Percentiles rank a stretch among this genome's conserved stretches.
These are phyloP conservation scores for Danionella cerebrum DNA, from an alignment of 2,113 vertebrate genomes.

Conservation along the genomic window DNA sequence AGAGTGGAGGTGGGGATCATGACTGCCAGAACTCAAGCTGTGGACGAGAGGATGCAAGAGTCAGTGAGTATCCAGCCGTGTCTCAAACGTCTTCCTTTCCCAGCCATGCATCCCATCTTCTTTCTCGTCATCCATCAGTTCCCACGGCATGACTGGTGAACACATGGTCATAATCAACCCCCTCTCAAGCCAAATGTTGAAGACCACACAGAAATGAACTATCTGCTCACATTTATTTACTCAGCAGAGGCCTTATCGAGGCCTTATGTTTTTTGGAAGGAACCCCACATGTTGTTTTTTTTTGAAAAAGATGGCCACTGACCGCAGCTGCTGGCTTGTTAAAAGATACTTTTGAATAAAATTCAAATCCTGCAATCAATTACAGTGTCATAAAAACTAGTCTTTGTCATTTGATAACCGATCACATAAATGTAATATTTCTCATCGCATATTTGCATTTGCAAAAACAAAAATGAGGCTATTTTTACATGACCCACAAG, in stretches of 20 bases:
- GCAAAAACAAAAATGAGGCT: too few species aligned
- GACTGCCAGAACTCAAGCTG: constrained; percentile 71
- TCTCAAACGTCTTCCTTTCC: constrained; percentile 48
- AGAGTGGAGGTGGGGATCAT: constrained; percentile 80
- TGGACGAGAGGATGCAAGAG: constrained; percentile 56
- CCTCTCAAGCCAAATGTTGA: constrained; percentile 30
- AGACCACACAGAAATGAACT: constrained; percentile 57
- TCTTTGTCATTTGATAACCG: neutral
- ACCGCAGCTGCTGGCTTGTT: neutral
- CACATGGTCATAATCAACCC: constrained; percentile 60
- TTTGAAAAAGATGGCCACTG: neutral
- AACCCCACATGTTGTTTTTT: constrained; percentile 25
- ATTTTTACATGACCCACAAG: too few species aligned
- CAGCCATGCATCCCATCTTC: constrained; percentile 40
- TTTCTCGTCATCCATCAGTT: constrained; percentile 45
- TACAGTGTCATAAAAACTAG: neutral
- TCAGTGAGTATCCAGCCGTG: constrained; percentile 63
- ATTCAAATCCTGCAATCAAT: neutral
- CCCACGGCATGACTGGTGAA: constrained; percentile 49
- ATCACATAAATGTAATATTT: neutral
- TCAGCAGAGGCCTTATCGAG: constrained; percentile 50
- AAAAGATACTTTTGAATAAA: neutral
- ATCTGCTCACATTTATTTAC: constrained; percentile 56
- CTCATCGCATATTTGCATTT: too few species aligned
- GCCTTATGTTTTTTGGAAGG: constrained; percentile 13